Percentiles rank a stretch among this genome's conserved stretches.
Evolutionary conservation across 1,140 invertebrate genomes (phyloP).

Genomic region (Probaryconus sp.): DNA sequence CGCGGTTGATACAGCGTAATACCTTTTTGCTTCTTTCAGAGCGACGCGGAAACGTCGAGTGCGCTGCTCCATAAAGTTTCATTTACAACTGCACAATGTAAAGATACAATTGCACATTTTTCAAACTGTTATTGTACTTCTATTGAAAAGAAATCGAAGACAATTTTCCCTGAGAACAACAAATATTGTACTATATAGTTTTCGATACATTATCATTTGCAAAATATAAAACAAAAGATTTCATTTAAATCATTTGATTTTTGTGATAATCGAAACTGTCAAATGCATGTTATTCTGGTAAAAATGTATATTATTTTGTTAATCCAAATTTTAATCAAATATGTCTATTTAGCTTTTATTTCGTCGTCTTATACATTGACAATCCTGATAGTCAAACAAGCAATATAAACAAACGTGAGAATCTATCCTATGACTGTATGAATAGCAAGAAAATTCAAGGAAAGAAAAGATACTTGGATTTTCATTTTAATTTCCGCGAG

Average conservation of each 20-base stretch:
- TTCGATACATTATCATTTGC: background rate
- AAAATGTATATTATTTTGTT: too few relatives aligned
- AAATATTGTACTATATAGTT: slow-evolving; percentile 15
- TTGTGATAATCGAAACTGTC: background rate
- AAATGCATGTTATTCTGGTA: too few relatives aligned
- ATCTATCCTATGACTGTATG: too few relatives aligned
- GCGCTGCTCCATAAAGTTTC: slow-evolving; percentile 39
- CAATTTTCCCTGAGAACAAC: slow-evolving; percentile 14
- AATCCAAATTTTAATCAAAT: too few relatives aligned
- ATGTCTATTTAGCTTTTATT: too few relatives aligned
- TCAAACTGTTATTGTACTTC: slow-evolving; percentile 17
- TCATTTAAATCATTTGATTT: slow-evolving; percentile 20
- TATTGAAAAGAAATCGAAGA: slow-evolving; percentile 20
- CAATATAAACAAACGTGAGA: too few relatives aligned
- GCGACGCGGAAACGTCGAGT: slow-evolving; percentile 25
- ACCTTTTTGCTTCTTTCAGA: slow-evolving; percentile 41
- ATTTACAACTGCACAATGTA: slow-evolving; percentile 37
- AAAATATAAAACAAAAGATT: background rate
- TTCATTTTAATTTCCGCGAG: too few relatives aligned
- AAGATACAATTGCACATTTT: slow-evolving; percentile 43
- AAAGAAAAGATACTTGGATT: too few relatives aligned
- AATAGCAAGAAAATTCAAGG: too few relatives aligned
- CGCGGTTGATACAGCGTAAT: slow-evolving; percentile 44
- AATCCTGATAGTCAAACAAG: too few relatives aligned
- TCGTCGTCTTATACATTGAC: too few relatives aligned